Evolutionary conservation across 2,113 vertebrate species (phyloP), one percentile per base, ranked within the genome.

Genomic region (Malurus melanocephalus): DNA sequence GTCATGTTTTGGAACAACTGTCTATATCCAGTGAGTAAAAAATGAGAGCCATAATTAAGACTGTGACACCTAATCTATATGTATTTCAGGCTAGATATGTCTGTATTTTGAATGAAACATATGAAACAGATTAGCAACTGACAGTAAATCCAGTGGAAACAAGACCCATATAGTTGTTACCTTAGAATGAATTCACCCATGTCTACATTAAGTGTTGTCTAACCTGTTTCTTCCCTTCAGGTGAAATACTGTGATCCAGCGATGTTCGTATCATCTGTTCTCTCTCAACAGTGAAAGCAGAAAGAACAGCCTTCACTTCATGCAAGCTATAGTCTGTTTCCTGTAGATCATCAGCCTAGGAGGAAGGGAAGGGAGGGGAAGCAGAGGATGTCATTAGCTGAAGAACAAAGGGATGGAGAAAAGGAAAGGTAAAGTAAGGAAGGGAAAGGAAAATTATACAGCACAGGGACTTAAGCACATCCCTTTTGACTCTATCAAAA

Each of bases 271-370:
- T 9, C 4, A 94, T 96, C 89, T 96, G 93, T 89, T 98, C 97
- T 94, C 96, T 94, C 91, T 98, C 97, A 48, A 66, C 51, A 17
- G 95, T 57, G 51, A 97, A 81, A 48, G 95, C 93, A 79, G 74
- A 95, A 57, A 98, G 85, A 65, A 97, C 10, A 26, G 80, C 66
- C 35, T 94, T 91, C 49, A 95, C 49, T 46, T 97, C 97, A 55
- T 77, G 79, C 49, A 98, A 90, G 20, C 92, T 94, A 33, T 75
- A 89, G 68, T 98, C 97, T 22, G 94, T 97, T 85, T 98, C 97
- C 76, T 92, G 95, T 30, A 98, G 93, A 80, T 96, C 95, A 43
- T 96, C 91, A 60, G 52, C 90, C 97, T 98, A 77, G 20, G 48
- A 49, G 26, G 3, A 45, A 60, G 17, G 6, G 35, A 42, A 42